Evolutionary conservation across 2,797 vertebrate genomes (phyloP).

Genomic region (Darevskia mixta): DNA sequence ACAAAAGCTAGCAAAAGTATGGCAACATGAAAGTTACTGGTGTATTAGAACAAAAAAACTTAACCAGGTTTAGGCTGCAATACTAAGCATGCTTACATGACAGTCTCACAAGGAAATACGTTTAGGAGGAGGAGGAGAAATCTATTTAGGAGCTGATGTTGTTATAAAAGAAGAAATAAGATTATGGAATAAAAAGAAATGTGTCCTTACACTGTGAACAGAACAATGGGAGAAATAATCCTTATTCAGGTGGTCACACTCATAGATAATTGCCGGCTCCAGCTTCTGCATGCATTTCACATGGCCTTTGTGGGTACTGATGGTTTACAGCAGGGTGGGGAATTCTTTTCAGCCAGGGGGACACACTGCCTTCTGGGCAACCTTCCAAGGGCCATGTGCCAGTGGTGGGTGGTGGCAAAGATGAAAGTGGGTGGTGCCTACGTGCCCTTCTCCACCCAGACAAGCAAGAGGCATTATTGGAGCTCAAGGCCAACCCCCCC

Average conservation of each 20-base stretch:
- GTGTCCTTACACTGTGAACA: slow-evolving; percentile 17
- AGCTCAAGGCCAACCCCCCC: too few relatives aligned
- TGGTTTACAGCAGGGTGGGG: neutral
- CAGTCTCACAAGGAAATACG: neutral
- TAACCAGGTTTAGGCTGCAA: slow-evolving; percentile 4
- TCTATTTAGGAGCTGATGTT: neutral
- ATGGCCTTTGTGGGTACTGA: slow-evolving; percentile 31
- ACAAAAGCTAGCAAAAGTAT: slow-evolving; percentile 69
- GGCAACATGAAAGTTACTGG: slow-evolving; percentile 20
- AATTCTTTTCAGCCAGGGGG: neutral
- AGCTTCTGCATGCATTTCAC: slow-evolving; percentile 46
- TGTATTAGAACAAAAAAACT: slow-evolving; percentile 16
- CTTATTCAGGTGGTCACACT: slow-evolving; percentile 20
- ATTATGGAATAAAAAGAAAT: neutral
- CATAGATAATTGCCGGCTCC: slow-evolving; percentile 38
- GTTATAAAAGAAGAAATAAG: neutral
- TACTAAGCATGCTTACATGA: neutral
- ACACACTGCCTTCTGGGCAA: too few relatives aligned
- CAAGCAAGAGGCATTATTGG: too few relatives aligned
- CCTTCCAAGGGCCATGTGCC: too few relatives aligned
- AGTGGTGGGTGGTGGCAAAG: too few relatives aligned
- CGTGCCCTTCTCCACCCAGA: too few relatives aligned
- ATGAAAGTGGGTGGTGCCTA: too few relatives aligned
- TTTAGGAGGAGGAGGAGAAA: neutral
- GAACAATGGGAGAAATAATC: slow-evolving; percentile 27